phyloP scores from a whole-genome alignment of 2,888 invertebrate species.

The Caenorhabditis sinica region DNA sequence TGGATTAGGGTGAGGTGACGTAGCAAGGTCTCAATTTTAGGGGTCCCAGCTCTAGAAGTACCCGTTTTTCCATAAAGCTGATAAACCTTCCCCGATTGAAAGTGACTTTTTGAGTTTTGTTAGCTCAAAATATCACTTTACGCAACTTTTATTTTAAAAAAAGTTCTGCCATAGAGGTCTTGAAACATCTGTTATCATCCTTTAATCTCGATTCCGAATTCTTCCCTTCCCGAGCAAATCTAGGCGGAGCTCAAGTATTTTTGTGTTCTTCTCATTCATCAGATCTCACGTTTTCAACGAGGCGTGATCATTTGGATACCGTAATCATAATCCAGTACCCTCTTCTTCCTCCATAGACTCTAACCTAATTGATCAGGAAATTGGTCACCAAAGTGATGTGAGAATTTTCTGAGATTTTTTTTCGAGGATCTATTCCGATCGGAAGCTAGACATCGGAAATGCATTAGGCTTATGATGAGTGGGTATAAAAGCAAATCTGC shows the following conservation, averaged over 20 bases:
- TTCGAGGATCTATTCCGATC: slow-evolving; percentile 2
- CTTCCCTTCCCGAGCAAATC: background rate
- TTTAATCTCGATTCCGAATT: background rate
- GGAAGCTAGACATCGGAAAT: slow-evolving; percentile 23
- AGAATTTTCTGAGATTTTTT: slow-evolving; percentile 12
- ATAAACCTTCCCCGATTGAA: too few relatives aligned
- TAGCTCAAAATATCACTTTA: too few relatives aligned
- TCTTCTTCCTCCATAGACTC: background rate
- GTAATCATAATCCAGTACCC: slow-evolving; percentile 12
- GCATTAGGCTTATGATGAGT: slow-evolving; percentile 23
- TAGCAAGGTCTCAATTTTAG: too few relatives aligned
- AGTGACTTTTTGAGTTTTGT: too few relatives aligned
- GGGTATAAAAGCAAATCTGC: slow-evolving; percentile 1
- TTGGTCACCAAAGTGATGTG: slow-evolving; percentile 19
- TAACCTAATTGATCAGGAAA: slow-evolving; percentile 38
- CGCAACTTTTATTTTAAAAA: too few relatives aligned
- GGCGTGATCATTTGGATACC: slow-evolving; percentile 44
- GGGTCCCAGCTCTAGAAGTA: too few relatives aligned
- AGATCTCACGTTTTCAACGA: slow-evolving; percentile 41
- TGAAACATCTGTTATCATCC: background rate
- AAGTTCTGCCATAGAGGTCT: too few relatives aligned
- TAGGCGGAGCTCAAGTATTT: slow-evolving; percentile 4
- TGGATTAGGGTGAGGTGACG: too few relatives aligned
- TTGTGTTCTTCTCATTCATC: slow-evolving; percentile 1
- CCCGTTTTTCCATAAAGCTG: too few relatives aligned